Conservation (phyloP, 2,113 vertebrate genomes). For the Bucco capensis region DNA sequence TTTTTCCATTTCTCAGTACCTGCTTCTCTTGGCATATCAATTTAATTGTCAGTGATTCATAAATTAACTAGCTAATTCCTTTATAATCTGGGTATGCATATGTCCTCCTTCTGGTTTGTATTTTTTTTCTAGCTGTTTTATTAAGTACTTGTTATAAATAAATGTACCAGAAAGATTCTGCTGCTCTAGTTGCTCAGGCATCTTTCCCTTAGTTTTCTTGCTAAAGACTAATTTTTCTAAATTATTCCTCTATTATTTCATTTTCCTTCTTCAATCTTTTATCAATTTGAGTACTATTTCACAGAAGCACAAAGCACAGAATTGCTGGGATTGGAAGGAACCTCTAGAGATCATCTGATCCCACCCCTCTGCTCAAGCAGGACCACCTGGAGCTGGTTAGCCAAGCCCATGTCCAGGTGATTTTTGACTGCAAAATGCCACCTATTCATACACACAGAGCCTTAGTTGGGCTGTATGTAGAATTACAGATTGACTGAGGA, state of each 20-base stretch:
- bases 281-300: background rate
- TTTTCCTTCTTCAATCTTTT: background rate
- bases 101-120: background rate
- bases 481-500: background rate
- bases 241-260: background rate
- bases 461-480: background rate
- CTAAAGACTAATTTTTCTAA: background rate
- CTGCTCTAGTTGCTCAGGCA: background rate
- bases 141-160: slow-evolving; percentile 39
- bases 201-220: background rate
- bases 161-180: background rate
- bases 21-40: background rate
- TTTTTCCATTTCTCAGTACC: background rate
- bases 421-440: background rate
- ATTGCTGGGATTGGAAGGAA: background rate
- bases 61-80: background rate
- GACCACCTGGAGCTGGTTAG: background rate
- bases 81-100: background rate
- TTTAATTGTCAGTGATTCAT: background rate
- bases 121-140: slow-evolving; percentile 26
- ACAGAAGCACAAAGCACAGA: background rate
- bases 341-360: background rate
- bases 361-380: background rate
- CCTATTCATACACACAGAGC: background rate
- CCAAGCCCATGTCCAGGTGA: background rate